phyloP scores from a whole-genome alignment of 2,113 vertebrate species.

The Syrmaticus mikado region DNA sequence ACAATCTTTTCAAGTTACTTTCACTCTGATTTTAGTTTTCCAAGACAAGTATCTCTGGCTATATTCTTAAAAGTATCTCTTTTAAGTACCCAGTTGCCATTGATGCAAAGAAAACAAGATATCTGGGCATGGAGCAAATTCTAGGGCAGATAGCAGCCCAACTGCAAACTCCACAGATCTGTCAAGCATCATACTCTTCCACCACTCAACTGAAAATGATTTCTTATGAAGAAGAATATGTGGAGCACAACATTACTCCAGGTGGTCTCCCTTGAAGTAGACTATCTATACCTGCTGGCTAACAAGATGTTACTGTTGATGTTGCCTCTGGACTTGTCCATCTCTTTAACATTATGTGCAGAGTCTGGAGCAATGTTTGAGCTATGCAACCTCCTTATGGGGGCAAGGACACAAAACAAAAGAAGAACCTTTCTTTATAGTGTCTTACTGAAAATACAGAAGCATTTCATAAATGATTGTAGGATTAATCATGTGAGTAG shows the following conservation, averaged over 20 bases:
- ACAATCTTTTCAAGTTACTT: neutral
- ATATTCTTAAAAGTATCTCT: neutral
- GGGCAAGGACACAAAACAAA: fast-evolving
- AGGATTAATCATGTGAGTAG: neutral
- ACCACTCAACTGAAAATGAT: neutral
- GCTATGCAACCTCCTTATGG: neutral
- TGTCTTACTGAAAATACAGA: neutral
- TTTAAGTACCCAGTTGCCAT: neutral
- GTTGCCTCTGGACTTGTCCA: neutral
- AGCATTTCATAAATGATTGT: neutral
- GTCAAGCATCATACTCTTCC: neutral
- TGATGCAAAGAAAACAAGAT: neutral
- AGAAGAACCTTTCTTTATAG: neutral
- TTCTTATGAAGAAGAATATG: neutral
- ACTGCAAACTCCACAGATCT: neutral
- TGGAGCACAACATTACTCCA: neutral
- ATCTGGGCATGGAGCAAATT: neutral
- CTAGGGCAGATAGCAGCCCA: neutral
- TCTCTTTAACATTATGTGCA: fast-evolving
- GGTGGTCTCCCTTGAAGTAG: neutral
- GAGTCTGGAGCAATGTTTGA: neutral
- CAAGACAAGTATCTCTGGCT: neutral
- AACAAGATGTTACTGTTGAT: neutral
- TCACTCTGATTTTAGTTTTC: neutral
- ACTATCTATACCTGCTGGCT: fast-evolving